A percentile compares a stretch with the other conserved stretches of the same genome.
Conservation (phyloP, 2,888 invertebrate genomes). For the Pristionchus maxplancki region DNA sequence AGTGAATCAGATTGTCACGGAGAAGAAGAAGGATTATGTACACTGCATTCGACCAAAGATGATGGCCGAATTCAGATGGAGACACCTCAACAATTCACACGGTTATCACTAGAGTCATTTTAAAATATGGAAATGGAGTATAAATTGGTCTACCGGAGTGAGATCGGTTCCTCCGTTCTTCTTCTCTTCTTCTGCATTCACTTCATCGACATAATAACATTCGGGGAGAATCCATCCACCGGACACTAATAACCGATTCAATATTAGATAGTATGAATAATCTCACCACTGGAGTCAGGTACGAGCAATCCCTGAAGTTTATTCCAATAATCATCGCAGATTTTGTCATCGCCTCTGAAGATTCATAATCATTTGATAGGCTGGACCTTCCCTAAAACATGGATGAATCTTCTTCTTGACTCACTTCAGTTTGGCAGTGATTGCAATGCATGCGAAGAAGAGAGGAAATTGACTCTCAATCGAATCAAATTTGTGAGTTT, state of each 20-base stretch:
- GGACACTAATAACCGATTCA: conserved; percentile 53
- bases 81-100: background rate
- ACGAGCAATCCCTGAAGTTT: conserved; percentile 88
- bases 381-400: background rate
- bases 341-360: conserved; percentile 85
- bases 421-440: conserved; percentile 85
- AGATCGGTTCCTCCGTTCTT: conserved; percentile 84
- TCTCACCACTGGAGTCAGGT: conserved; percentile 84
- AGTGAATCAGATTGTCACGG: conserved; percentile 81
- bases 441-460: conserved; percentile 94
- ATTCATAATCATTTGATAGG: background rate
- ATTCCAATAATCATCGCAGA: conserved; percentile 93
- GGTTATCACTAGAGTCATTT: background rate
- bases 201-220: conserved; percentile 85
- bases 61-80: conserved; percentile 79
- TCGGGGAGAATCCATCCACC: conserved; percentile 86
- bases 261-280: background rate
- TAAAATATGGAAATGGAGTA: background rate
- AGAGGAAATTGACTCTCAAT: conserved; percentile 98
- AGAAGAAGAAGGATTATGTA: conserved; percentile 94
- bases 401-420: background rate
- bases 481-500: conserved; percentile 93
- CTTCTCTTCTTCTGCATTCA: conserved; percentile 70
- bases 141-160: conserved; percentile 81
- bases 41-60: conserved; percentile 96